Base-by-base conservation (phyloP, 2,888 invertebrate genomes). In the Girardia tigrina region DNA sequence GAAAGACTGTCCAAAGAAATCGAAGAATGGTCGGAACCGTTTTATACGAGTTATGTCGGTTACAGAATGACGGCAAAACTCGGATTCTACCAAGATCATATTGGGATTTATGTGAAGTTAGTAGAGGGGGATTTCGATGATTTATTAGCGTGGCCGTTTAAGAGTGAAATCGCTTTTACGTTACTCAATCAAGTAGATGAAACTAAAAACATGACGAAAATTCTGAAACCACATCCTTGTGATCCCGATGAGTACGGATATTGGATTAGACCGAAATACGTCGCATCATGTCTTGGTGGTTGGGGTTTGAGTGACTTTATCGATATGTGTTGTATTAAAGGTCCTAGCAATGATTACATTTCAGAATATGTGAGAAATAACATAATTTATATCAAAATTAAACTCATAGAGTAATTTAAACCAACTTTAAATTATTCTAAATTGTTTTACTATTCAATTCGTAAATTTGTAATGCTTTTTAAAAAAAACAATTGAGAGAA, bases 331-430 rank as follows among this genome's bases (percentile, higher is more conserved):
- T 56, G 56, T n/a, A 56, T 56, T n/a, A 56, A 16, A n/a, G 56
- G 56, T 16, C 56, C 56, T 20, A 56, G 56, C n/a, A 56, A 56
- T 56, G 56, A 56, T 56, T 56, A 56, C n/a, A 56, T 56, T 16
- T 56, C 56, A 56, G 56, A 56, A 56, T 56, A 20, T 16, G 56
- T 56, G 8, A 56, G 56, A 16, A 56, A 56, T 56, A 56, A 56
- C n/a, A 56, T 56, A 20, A 56, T 56, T 56, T 56, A 56, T 56
- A 56, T 56, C 56, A 56, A 56, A 56, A 56, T 56, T 56, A 56
- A 56, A n/a, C 23, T 56, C 6, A 23, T 56, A 6, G 56, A 56
- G 23, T 56, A 56, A 56, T 56, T 56, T 56, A 12, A n/a, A n/a
- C n/a, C n/a, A n/a, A n/a, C n/a, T n/a, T n/a, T n/a, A n/a, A n/a